A percentile compares a stretch with the other conserved stretches of the same genome.
These are phyloP conservation scores for Leptatherina wallacei DNA, from an alignment of 2,797 vertebrate species.

Conservation along the genomic window DNA sequence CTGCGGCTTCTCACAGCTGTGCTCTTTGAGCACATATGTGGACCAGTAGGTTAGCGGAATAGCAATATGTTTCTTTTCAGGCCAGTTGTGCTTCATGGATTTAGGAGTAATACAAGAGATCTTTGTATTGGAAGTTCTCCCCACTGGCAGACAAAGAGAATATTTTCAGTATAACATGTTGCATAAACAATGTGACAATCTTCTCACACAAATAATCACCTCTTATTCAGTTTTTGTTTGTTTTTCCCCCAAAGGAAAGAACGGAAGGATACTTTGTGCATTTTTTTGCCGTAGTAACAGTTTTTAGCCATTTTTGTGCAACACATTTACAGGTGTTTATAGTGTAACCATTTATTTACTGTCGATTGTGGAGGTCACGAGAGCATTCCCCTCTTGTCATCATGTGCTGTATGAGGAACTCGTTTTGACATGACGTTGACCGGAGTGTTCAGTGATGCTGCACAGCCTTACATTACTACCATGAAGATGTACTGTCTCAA, in stretches of 20 bases:
- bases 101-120: slow-evolving; percentile 2
- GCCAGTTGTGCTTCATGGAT: slow-evolving; percentile 29
- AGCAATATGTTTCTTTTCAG: slow-evolving; percentile 26
- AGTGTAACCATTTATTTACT: slow-evolving; percentile 51
- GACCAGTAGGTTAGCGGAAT: slow-evolving; percentile 23
- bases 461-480: slow-evolving; percentile 65
- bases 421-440: slow-evolving; percentile 23
- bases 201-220: slow-evolving; percentile 18
- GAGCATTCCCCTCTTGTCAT: slow-evolving; percentile 39
- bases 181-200: slow-evolving; percentile 66
- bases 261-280: slow-evolving; percentile 23
- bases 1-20: slow-evolving; percentile 38
- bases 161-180: slow-evolving; percentile 19
- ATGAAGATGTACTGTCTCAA: slow-evolving; percentile 68
- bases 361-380: slow-evolving; percentile 37
- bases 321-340: slow-evolving; percentile 46
- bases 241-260: slow-evolving; percentile 12
- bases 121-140: slow-evolving; percentile 17
- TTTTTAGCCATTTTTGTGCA: slow-evolving; percentile 34
- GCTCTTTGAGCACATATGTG: slow-evolving; percentile 6
- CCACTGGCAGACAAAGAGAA: slow-evolving; percentile 22
- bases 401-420: slow-evolving; percentile 40
- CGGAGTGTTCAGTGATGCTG: slow-evolving; percentile 53
- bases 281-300: slow-evolving; percentile 26
- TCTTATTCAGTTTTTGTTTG: slow-evolving; percentile 31